phyloP scores from a whole-genome alignment of 2,888 invertebrate species.

The Aphelenchoides bicaudatus region DNA sequence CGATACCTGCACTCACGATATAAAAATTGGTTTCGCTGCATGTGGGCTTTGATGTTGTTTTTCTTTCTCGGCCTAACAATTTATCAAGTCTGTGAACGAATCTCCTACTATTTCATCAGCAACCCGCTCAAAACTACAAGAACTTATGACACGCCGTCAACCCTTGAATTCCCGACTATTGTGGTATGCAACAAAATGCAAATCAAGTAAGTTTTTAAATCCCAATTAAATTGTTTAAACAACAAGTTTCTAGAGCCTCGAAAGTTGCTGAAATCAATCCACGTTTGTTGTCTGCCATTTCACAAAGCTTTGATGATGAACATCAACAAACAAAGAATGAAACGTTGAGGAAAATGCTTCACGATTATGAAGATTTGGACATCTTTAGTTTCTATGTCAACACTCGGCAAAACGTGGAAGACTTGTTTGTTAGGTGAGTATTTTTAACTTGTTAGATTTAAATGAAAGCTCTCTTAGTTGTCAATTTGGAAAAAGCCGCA shows the following conservation, averaged over 20 bases:
- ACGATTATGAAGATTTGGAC: conserved; percentile 43
- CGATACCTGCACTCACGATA: conserved; percentile 49
- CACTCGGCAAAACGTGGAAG: conserved; percentile 44
- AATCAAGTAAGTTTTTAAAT: conserved; percentile 36
- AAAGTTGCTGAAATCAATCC: conserved; percentile 39
- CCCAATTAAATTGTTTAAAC: not conserved
- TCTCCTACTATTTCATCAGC: conserved; percentile 47
- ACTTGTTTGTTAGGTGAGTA: conserved; percentile 42
- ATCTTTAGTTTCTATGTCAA: conserved; percentile 37
- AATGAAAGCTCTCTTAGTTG: conserved; percentile 37
- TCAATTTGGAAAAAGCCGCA: conserved; percentile 46
- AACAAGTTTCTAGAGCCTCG: conserved; percentile 41
- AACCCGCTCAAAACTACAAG: conserved; percentile 48
- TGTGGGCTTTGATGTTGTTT: conserved; percentile 47
- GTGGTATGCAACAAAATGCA: conserved; percentile 57
- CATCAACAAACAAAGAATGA: conserved; percentile 27
- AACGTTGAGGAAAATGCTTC: conserved; percentile 32
- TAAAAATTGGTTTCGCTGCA: conserved; percentile 49
- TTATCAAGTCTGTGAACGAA: conserved; percentile 50
- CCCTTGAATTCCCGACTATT: conserved; percentile 46
- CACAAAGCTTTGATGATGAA: conserved; percentile 39
- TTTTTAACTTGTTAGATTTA: not conserved
- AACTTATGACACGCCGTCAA: conserved; percentile 44
- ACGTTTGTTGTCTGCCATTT: conserved; percentile 38
- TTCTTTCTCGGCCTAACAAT: conserved; percentile 51